phyloP scores from a whole-genome alignment of 1,140 invertebrate genomes.

The Drosophila athabasca region DNA sequence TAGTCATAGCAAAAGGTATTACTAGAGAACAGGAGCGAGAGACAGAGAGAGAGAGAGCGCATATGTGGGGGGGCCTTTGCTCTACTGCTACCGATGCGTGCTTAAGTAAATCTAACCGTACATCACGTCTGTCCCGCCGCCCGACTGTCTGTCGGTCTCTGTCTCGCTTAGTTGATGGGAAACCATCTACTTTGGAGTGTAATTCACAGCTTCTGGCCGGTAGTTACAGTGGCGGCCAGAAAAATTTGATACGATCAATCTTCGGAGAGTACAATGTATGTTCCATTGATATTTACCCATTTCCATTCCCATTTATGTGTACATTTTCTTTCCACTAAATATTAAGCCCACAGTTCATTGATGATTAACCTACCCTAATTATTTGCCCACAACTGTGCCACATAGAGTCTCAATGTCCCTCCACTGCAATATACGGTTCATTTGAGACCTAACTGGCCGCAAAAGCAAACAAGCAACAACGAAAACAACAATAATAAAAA shows the following conservation, averaged over 20 bases:
- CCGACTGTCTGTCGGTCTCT: slow-evolving; percentile 12
- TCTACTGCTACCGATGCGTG: slow-evolving; percentile 50
- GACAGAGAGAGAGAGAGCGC: background rate
- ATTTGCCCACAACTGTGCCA: too few species aligned
- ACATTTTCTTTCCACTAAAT: background rate
- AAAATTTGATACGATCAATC: background rate
- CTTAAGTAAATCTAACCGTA: slow-evolving; percentile 59
- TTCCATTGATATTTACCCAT: background rate
- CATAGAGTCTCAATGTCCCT: too few species aligned
- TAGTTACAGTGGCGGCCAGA: slow-evolving; percentile 28
- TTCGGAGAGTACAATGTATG: too few species aligned
- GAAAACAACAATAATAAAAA: too few species aligned
- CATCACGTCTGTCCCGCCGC: slow-evolving; percentile 7
- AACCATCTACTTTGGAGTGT: slow-evolving; percentile 7
- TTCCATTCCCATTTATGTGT: too few species aligned
- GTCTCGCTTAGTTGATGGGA: slow-evolving; percentile 18
- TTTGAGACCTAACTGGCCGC: slow-evolving; percentile 13
- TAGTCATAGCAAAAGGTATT: slow-evolving; percentile 26
- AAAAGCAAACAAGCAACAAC: slow-evolving; percentile 10
- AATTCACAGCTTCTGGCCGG: slow-evolving; percentile 27
- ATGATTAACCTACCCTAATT: slow-evolving; percentile 12
- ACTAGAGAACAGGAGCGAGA: background rate
- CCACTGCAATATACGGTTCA: slow-evolving; percentile 16
- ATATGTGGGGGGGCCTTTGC: background rate
- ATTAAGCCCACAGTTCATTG: slow-evolving; percentile 9